Base-by-base conservation (phyloP, 1,140 invertebrate species). In the Drosophila mayri region DNA sequence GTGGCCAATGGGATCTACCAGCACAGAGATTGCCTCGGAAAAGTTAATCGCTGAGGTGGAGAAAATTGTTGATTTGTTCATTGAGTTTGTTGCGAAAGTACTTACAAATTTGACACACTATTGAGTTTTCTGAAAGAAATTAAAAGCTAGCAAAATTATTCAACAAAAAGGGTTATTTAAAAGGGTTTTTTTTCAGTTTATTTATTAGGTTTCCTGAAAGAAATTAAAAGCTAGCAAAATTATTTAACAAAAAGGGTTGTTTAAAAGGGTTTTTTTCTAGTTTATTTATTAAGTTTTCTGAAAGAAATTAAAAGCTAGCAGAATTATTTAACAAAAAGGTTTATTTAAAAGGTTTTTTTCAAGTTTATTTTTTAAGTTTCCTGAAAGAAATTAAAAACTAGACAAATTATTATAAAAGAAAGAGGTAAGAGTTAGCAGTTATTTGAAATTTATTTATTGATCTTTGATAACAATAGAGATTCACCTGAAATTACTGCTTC, bases 31-130 rank as follows among this genome's bases (percentile, higher is more conserved):
- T 49, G 46, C 20, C 5, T 4, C 12, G 30, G 11, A 54, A 54
- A 37, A 54, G 14, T 20, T 70, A 70, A 66, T 70, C 22, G 43
- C 30, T 37, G 47, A 54, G 46, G 20, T 66, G 47, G 37, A 52
- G 46, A 62, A 43, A 64, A 64, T 41, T 38, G 43, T 64, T 28
- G 50, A 64, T 38, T 44, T 59, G 41, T 57, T 44, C 50, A 57
- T 18, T 58, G 16, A 18, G 16, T 65, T 35, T 43, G 41, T 63
- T 58, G 32, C 18, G 16, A 65, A 44, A 44, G 40, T 52, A 37
- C 20, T 38, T 62, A 28, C 9, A 58, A 65, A 58, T 58, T 62
- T 10, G 40, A 35, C 32, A 58, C 28, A 58, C 50, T 22, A 22
- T 35, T 35, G 7, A 4, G 11, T 52, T 52, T 20, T 0, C 1